Base-by-base conservation (phyloP, 2,797 vertebrate genomes). In the Monodelphis domestica region DNA sequence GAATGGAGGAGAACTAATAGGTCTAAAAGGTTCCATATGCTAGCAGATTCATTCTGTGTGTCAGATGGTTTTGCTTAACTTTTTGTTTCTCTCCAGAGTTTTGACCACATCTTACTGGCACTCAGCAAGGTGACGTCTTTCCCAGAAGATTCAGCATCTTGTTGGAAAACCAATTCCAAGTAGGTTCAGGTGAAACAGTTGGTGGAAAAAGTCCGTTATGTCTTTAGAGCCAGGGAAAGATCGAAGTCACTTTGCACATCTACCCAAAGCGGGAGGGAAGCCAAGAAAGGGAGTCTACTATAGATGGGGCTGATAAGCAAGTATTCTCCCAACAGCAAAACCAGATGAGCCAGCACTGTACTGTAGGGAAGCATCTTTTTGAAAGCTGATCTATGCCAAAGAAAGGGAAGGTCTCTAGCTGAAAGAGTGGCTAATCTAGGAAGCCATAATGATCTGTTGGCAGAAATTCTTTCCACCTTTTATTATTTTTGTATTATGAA, bases 251-350 rank as follows among this genome's bases (percentile, higher is more conserved):
- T 89, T 88, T 52, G 50, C 53, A 53, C 88, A 70, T 89, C 91
- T 95, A 92, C 92, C 84, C 55, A 90, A 57, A 95, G 45, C 4
- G 17, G 21, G 55, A 63, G 89, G 90, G 89, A 89, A 94, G 11
- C 26, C 51, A 93, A 17, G 53, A 93, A 91, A 94, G 92, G 38
- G 45, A 78, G n/a, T 7, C 63, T 78, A 24, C n/a, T 52, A 92
- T 91, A 94, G 38, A 63, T 89, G 7, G 94, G 92, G 2, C 21
- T 78, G 63, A 78, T 78, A 78, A 78, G 15, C 38, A 95, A 54
- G 24, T 92, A 54, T 53, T 94, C n/a, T 89, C 17, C 92, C 95
- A 38, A 93, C 17, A 90, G 54, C 63, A 93, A 94, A 90, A 89
- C 52, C 89, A 92, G 90, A 63, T 52, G 63, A 89, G 33, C 28